Evolutionary conservation across 2,113 vertebrate species (phyloP).

Genomic region (Hypanus sabinus): DNA sequence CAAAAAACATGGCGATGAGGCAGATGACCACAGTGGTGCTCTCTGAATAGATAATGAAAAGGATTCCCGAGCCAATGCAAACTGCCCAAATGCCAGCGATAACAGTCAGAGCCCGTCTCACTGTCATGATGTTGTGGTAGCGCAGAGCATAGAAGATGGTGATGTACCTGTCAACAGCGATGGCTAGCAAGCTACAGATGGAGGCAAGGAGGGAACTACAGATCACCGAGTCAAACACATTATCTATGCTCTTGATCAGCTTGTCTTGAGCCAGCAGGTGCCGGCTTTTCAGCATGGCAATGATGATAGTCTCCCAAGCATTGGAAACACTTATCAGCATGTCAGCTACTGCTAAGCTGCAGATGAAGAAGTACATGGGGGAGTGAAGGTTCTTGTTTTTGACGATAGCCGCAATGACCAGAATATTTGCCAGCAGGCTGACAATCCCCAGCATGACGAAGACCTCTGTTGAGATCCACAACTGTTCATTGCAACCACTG

Average conservation of each 20-base stretch:
- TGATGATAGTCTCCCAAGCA: slow-evolving; percentile 83
- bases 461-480: slow-evolving; percentile 80
- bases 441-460: slow-evolving; percentile 82
- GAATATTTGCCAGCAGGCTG: slow-evolving; percentile 82
- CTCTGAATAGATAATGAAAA: slow-evolving; percentile 86
- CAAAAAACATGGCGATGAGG: slow-evolving; percentile 86
- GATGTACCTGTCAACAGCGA: slow-evolving; percentile 87
- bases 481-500: slow-evolving; percentile 79
- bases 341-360: slow-evolving; percentile 85
- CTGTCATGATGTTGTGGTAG: slow-evolving; percentile 87
- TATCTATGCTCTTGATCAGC: slow-evolving; percentile 79
- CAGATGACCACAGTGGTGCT: slow-evolving; percentile 83
- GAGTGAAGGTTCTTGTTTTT: slow-evolving; percentile 94
- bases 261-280: slow-evolving; percentile 59
- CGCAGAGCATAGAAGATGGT: slow-evolving; percentile 91
- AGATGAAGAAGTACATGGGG: slow-evolving; percentile 95
- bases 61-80: slow-evolving; percentile 70
- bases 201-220: slow-evolving; percentile 88
- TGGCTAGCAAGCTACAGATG: slow-evolving; percentile 87
- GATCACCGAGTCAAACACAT: slow-evolving; percentile 89
- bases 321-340: slow-evolving; percentile 92
- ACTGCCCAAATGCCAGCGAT: slow-evolving; percentile 77
- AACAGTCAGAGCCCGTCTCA: slow-evolving; percentile 63
- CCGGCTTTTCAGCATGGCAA: slow-evolving; percentile 73
- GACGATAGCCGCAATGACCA: slow-evolving; percentile 78